Conservation (phyloP, 2,797 vertebrate genomes). For the Helostoma temminkii region DNA sequence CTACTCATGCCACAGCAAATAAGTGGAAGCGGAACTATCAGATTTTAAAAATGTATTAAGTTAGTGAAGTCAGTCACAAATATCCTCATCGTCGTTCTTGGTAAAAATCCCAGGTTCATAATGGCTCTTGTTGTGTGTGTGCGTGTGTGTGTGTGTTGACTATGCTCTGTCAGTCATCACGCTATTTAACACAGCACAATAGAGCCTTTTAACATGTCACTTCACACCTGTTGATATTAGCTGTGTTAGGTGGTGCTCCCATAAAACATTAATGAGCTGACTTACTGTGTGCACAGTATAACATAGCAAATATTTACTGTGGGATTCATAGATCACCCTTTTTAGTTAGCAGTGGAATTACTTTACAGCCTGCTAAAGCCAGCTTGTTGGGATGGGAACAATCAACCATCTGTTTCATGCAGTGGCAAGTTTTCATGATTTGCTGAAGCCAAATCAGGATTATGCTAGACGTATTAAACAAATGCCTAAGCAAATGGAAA, state of each 20-base stretch:
- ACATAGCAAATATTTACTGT: slow-evolving; percentile 59
- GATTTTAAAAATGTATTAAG: slow-evolving; percentile 25
- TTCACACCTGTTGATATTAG: slow-evolving; percentile 31
- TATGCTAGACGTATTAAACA: slow-evolving; percentile 2
- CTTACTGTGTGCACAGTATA: slow-evolving; percentile 28
- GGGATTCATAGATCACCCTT: slow-evolving; percentile 43
- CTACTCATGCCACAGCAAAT: slow-evolving; percentile 9
- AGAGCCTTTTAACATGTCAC: slow-evolving; percentile 16
- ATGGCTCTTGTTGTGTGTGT: too few relatives aligned
- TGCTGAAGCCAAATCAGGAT: slow-evolving; percentile 2
- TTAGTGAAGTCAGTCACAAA: slow-evolving; percentile 9
- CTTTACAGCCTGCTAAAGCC: slow-evolving; percentile 32
- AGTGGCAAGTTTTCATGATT: slow-evolving; percentile 23
- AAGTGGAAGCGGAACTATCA: slow-evolving; percentile 1
- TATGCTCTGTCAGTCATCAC: slow-evolving; percentile 7
- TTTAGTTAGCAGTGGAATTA: slow-evolving; percentile 35
- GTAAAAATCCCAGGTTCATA: slow-evolving; percentile 1
- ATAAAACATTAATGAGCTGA: slow-evolving; percentile 31
- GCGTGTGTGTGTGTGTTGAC: neutral
- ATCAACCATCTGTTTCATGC: slow-evolving; percentile 51
- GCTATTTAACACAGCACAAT: slow-evolving; percentile 8
- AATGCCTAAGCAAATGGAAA: neutral
- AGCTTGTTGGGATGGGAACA: slow-evolving; percentile 39
- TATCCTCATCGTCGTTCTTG: neutral
- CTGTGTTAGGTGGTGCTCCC: slow-evolving; percentile 1